These are phyloP conservation scores for Drosophila navojoa DNA, from an alignment of 1,140 invertebrate species.

Conservation along the genomic window DNA sequence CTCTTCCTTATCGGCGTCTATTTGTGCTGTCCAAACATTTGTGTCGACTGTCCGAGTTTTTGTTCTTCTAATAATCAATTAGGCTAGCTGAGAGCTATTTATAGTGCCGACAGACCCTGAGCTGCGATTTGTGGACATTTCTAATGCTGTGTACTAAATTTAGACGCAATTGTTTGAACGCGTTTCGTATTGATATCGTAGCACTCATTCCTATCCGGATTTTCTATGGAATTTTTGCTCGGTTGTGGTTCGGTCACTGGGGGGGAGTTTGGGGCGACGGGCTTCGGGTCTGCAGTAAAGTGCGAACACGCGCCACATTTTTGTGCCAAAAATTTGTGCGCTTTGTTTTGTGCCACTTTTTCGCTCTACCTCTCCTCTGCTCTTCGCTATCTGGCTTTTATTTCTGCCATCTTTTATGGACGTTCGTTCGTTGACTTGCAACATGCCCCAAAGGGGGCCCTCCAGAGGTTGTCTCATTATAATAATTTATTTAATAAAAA, in stretches of 20 bases:
- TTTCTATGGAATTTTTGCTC: too few relatives aligned
- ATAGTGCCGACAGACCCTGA: not conserved
- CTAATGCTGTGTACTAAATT: conserved; percentile 39
- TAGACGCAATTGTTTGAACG: conserved; percentile 51
- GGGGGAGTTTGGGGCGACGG: not conserved
- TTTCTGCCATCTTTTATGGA: conserved; percentile 3
- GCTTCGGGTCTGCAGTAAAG: conserved; percentile 41
- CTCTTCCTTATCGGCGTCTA: conserved; percentile 24
- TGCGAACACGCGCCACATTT: conserved; percentile 69
- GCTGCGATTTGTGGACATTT: conserved; percentile 35
- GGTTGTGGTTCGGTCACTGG: not conserved
- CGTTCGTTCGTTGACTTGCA: conserved; percentile 49
- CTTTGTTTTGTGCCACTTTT: conserved; percentile 7
- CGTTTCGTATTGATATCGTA: conserved; percentile 24
- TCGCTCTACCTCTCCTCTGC: not conserved
- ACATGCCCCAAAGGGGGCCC: conserved; percentile 23
- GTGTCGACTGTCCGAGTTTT: conserved; percentile 11
- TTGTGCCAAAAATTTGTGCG: conserved; percentile 36
- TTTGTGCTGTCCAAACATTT: conserved; percentile 39
- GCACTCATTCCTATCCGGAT: not conserved
- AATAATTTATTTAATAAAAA: conserved; percentile 80
- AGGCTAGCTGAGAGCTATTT: conserved; percentile 15
- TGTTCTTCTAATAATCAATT: conserved; percentile 36
- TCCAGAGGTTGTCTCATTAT: conserved; percentile 50
- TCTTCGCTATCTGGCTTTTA: not conserved